Evolutionary conservation across 2,888 invertebrate genomes (phyloP).

Genomic region (Xanthostigma xanthostigma): DNA sequence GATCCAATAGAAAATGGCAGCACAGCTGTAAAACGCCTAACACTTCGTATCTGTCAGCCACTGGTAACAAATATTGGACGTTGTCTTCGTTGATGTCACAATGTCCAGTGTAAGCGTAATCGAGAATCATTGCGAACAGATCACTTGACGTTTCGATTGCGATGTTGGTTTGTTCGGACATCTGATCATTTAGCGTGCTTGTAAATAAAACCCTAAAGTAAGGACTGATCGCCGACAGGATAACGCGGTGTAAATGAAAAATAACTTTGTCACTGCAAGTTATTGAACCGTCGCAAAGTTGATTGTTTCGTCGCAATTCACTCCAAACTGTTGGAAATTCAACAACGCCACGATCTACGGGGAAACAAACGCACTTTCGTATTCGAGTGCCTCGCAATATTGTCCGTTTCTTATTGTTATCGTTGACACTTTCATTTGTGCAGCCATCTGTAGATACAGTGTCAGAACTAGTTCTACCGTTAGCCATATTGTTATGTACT

Average conservation of each 20-base stretch:
- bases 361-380: slow-evolving; percentile 42
- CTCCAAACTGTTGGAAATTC: slow-evolving; percentile 54
- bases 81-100: slow-evolving; percentile 48
- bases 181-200: slow-evolving; percentile 45
- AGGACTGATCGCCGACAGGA: slow-evolving; percentile 56
- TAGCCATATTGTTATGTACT: no score
- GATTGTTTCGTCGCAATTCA: slow-evolving; percentile 46
- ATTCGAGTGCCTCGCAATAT: not conserved
- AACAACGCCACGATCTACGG: slow-evolving; percentile 40
- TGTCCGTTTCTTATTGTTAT: no score
- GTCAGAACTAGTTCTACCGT: no score
- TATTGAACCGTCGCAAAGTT: slow-evolving; percentile 56
- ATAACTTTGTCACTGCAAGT: slow-evolving; percentile 43
- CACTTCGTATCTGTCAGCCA: slow-evolving; percentile 59
- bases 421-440: no score
- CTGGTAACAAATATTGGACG: slow-evolving; percentile 51
- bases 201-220: slow-evolving; percentile 60
- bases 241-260: slow-evolving; percentile 51
- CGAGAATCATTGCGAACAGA: slow-evolving; percentile 49
- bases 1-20: slow-evolving; percentile 46
- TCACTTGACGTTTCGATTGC: slow-evolving; percentile 41
- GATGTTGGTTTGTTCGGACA: slow-evolving; percentile 43
- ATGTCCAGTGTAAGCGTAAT: slow-evolving; percentile 58
- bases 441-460: no score
- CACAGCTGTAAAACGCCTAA: slow-evolving; percentile 55